phyloP scores from a whole-genome alignment of 1,140 invertebrate genomes.

The Platyscapa corneri region DNA sequence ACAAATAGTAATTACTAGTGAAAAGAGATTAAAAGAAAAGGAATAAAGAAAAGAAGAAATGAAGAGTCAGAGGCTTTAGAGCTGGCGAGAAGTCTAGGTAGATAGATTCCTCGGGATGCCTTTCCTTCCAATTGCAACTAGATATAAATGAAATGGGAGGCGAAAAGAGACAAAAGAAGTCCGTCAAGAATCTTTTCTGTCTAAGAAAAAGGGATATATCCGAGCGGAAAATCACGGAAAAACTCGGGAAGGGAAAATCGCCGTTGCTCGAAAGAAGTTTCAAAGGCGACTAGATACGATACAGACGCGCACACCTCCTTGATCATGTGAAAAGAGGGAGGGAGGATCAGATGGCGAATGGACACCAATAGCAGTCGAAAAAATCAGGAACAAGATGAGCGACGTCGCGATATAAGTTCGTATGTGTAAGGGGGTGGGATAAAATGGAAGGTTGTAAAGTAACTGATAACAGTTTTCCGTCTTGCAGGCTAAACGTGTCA shows the following conservation, averaged over 20 bases:
- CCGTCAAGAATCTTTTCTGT: not conserved
- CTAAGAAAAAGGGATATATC: conserved; percentile 27
- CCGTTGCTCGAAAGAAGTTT: too few relatives aligned
- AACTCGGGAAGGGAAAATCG: conserved; percentile 1
- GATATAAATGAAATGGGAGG: too few relatives aligned
- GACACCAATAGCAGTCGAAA: conserved; percentile 7
- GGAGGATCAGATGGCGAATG: conserved; percentile 13
- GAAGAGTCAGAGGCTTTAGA: conserved; percentile 15
- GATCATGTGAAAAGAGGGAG: conserved; percentile 26
- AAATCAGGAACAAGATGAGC: conserved; percentile 57
- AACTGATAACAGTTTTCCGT: not conserved
- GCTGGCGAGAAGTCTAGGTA: not conserved
- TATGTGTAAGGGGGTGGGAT: not conserved
- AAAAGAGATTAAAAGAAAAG: conserved; percentile 32
- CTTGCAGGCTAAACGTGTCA: not conserved
- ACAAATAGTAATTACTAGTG: conserved; percentile 40
- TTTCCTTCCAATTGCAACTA: conserved; percentile 1
- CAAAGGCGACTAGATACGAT: too few relatives aligned
- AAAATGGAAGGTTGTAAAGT: not conserved
- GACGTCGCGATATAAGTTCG: too few relatives aligned
- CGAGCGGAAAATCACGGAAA: conserved; percentile 46
- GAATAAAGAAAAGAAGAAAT: conserved; percentile 21
- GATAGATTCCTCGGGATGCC: conserved; percentile 6
- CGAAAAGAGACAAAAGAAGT: too few relatives aligned
- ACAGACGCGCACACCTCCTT: conserved; percentile 13